phyloP scores from a whole-genome alignment of 2,888 invertebrate genomes.

The Mythimna loreyi region DNA sequence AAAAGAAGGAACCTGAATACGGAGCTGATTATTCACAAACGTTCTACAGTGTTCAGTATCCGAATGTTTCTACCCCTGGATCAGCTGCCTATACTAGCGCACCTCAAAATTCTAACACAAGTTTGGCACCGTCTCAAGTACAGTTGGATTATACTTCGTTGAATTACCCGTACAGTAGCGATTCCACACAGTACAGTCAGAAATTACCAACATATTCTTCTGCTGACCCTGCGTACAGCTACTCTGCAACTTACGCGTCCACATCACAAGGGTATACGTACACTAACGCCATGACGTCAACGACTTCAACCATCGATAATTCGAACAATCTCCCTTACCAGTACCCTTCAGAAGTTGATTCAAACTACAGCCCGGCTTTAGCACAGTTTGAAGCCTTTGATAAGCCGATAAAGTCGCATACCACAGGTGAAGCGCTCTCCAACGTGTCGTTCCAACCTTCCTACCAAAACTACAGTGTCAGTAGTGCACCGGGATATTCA shows the following conservation, averaged over 20 bases:
- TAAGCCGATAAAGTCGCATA: slow-evolving; percentile 86
- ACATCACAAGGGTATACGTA: slow-evolving; percentile 78
- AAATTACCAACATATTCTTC: slow-evolving; percentile 65
- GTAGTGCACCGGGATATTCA: slow-evolving; percentile 48
- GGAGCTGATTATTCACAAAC: slow-evolving; percentile 81
- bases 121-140: slow-evolving; percentile 74
- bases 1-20: slow-evolving; percentile 72
- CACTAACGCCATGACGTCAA: slow-evolving; percentile 69
- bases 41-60: slow-evolving; percentile 82
- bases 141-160: slow-evolving; percentile 75
- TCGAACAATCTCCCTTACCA: slow-evolving; percentile 66
- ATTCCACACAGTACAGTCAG: slow-evolving; percentile 67
- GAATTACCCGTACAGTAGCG: slow-evolving; percentile 74
- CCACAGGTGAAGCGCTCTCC: slow-evolving; percentile 82
- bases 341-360: slow-evolving; percentile 59
- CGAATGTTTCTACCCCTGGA: slow-evolving; percentile 76
- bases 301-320: slow-evolving; percentile 63
- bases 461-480: slow-evolving; percentile 65
- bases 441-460: slow-evolving; percentile 63
- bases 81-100: slow-evolving; percentile 81
- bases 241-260: slow-evolving; percentile 72
- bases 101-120: slow-evolving; percentile 75
- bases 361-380: slow-evolving; percentile 68
- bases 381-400: slow-evolving; percentile 81
- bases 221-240: slow-evolving; percentile 72